Percentiles rank a stretch among this genome's conserved stretches.
Conservation (phyloP, 2,797 vertebrate species). For the Typhlichthys subterraneus region DNA sequence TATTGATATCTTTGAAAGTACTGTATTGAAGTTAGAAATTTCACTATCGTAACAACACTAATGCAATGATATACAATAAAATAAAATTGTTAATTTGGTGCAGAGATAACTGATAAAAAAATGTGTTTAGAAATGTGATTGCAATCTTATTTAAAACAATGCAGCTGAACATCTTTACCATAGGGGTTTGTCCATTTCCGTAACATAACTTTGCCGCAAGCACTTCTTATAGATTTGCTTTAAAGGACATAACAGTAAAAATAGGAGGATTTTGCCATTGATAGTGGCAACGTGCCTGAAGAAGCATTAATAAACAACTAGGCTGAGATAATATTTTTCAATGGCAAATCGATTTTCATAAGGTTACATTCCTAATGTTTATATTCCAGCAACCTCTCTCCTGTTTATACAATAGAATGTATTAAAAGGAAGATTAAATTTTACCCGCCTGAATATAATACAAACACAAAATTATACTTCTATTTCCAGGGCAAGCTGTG, state of each 20-base stretch:
- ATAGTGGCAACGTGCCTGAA: constrained; percentile 65
- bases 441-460: constrained; percentile 89
- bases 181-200: constrained; percentile 42
- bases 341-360: constrained; percentile 89
- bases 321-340: constrained; percentile 83
- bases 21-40: too few relatives aligned
- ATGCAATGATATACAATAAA: background rate
- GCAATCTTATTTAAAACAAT: constrained; percentile 25
- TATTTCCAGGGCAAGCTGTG: constrained; percentile 85
- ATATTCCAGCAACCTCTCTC: constrained; percentile 81
- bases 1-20: too few relatives aligned
- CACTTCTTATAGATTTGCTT: constrained; percentile 43
- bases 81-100: background rate
- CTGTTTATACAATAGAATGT: constrained; percentile 86
- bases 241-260: constrained; percentile 49
- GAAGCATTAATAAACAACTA: constrained; percentile 79
- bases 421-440: constrained; percentile 97
- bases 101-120: background rate
- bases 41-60: too few relatives aligned
- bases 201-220: constrained; percentile 23
- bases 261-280: constrained; percentile 58
- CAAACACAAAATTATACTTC: constrained; percentile 94
- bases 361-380: constrained; percentile 87
- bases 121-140: constrained; percentile 18
- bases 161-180: constrained; percentile 7